Base-by-base conservation (phyloP, 2,113 vertebrate genomes). In the Camarhynchus parvulus region DNA sequence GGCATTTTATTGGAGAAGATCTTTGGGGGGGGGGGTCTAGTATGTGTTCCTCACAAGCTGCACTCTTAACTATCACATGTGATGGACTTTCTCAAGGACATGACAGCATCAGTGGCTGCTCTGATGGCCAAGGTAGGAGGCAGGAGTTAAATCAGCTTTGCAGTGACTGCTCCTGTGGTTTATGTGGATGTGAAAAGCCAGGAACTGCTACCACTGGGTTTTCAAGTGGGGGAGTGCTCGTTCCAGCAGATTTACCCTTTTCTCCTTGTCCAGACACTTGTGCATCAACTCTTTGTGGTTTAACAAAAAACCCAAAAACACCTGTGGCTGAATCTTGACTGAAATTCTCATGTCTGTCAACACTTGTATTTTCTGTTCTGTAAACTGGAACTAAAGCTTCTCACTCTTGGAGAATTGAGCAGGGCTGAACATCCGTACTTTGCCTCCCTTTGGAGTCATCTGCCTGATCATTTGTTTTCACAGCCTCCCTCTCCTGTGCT, bases 31-130 rank as follows among this genome's bases (percentile, higher is more conserved):
- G 11, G 39, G 19, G 10, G 59, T 42, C 30, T 33, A 20, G 15
- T 30, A 4, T 9, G 19, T 25, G 33, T 46, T 78, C 17, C 33
- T 68, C 11, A 3, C 58, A n/a, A 91, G 44, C 44, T 89, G 55
- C 6, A 39, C 14, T 76, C 46, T 27, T 11, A 7, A 17, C 47
- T 64, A 1, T 63, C 30, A 15, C 1, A 0, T 24, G 33, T 42
- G 37, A 17, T 16, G 62, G 73, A 42, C 17, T 66, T 44, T 49
- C 0, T 5, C 14, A 35, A n/a, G 67, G 37, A 66, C 5, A 2
- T 10, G 23, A 10, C 10, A 28, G 10, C 9, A 3, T 58, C 27
- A 30, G 8, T 24, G 46, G 11, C 53, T 53, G 20, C 55, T 73
- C 66, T 79, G 55, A 31, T 31, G 24, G 47, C 25, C 7, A 11